Evolutionary conservation across 2,888 invertebrate genomes (phyloP).

Genomic region (Mythimna pallens): DNA sequence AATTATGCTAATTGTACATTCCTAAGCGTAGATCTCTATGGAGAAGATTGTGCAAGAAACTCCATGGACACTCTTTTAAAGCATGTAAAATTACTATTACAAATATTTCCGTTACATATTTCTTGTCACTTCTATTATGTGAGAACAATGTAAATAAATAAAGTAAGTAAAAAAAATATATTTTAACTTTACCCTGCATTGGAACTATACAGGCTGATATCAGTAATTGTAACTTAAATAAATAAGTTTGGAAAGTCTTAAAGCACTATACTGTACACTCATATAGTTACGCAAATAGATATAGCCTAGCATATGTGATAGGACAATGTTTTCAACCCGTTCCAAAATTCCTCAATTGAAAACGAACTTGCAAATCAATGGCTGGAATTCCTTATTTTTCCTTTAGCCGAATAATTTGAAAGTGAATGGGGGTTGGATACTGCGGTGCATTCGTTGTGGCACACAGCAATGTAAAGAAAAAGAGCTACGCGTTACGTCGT

Average conservation of each 20-base stretch:
- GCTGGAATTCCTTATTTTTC: conserved; percentile 38
- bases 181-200: not conserved
- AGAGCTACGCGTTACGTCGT: conserved; percentile 50
- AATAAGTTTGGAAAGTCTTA: not conserved
- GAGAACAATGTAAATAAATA: too few relatives aligned
- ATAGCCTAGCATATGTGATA: not conserved
- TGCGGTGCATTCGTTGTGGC: conserved; percentile 29
- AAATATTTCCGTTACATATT: too few relatives aligned
- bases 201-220: not conserved
- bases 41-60: too few relatives aligned
- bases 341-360: conserved; percentile 17
- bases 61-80: too few relatives aligned
- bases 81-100: too few relatives aligned
- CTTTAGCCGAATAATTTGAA: conserved; percentile 49
- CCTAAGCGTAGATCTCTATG: too few relatives aligned
- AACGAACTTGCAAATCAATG: conserved; percentile 37
- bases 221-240: not conserved
- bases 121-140: too few relatives aligned
- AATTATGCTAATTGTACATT: too few relatives aligned
- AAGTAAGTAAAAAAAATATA: too few relatives aligned
- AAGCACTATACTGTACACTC: not conserved
- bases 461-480: conserved; percentile 37
- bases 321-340: not conserved
- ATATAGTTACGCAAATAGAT: not conserved
- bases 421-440: conserved; percentile 50